Base-by-base conservation (phyloP, 2,797 vertebrate species). In the Crocodylus rhombifer region DNA sequence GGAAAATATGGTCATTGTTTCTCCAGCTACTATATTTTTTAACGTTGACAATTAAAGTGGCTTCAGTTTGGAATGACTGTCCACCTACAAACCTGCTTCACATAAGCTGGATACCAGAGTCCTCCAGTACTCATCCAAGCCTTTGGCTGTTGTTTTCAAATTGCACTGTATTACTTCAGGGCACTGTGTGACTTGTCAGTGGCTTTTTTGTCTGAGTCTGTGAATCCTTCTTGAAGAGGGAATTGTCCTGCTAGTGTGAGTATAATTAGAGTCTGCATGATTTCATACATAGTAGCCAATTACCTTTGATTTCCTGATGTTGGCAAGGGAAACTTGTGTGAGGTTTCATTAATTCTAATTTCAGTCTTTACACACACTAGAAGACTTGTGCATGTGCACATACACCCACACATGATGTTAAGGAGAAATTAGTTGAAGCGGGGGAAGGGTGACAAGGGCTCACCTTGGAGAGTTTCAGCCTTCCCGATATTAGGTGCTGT, bases 121-220 rank as follows among this genome's bases (percentile, higher is more conserved):
- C 71, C 87, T 91, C 61, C 57, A 81, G 89, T 87, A 73, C 62
- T 89, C 80, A 17, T 89, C 62, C 17, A 0, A 4, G 26, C 57
- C 74, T 36, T 71, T 86, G 81, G 63, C 91, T 96, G 64, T 71
- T 93, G 62, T 80, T 92, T 77, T 85, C 81, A 89, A 90, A 86
- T 84, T 61, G 28, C 33, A 84, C 73, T 82, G 80, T 3, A 90
- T 58, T 82, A 8, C 82, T 92, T 87, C 77, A 76, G 63, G 57
- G 10, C 30, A 77, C 67, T 60, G 18, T 56, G n/a, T 16, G 62
- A 8, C 3, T 67, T 33, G 25, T 36, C 84, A 51, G 57, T 69
- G 88, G 55, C 73, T 80, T 9, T 55, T 28, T 26, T 20, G 55
- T 16, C 18, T 83, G 13, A 82, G 64, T 79, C 3, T 86, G 8